phyloP scores from a whole-genome alignment of 2,888 invertebrate species.

The Tricholauxania praeusta region DNA sequence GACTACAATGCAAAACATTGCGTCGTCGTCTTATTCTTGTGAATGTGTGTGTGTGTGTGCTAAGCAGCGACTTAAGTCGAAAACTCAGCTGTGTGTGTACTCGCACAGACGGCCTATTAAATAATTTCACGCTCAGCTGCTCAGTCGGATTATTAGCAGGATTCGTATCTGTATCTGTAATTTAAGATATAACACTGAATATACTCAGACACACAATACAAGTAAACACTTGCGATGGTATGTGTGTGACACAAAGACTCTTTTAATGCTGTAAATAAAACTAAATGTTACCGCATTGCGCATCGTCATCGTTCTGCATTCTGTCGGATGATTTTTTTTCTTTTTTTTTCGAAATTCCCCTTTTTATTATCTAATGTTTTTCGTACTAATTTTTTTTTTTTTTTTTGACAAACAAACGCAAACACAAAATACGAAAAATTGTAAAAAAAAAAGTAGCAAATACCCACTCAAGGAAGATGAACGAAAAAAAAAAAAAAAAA shows the following conservation, averaged over 20 bases:
- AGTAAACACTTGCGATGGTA: background rate
- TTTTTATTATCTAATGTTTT: background rate
- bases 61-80: no score
- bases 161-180: background rate
- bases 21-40: no score
- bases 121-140: slow-evolving; percentile 11
- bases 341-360: background rate
- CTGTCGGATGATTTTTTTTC: background rate
- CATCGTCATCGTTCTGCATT: background rate
- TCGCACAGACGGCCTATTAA: slow-evolving; percentile 14
- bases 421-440: background rate
- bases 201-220: no score
- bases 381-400: background rate
- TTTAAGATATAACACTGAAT: background rate
- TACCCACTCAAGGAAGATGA: background rate
- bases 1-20: no score
- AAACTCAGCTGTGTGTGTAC: background rate
- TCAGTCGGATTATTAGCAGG: slow-evolving; percentile 11
- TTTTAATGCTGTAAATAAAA: background rate
- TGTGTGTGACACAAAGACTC: background rate
- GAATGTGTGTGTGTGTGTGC: no score
- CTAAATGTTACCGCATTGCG: background rate
- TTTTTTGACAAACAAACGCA: background rate
- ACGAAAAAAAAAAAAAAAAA: background rate
- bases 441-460: no score